Conservation (phyloP, 35 echinoderm and acorn worm species). For the Eucidaris tribuloides region DNA sequence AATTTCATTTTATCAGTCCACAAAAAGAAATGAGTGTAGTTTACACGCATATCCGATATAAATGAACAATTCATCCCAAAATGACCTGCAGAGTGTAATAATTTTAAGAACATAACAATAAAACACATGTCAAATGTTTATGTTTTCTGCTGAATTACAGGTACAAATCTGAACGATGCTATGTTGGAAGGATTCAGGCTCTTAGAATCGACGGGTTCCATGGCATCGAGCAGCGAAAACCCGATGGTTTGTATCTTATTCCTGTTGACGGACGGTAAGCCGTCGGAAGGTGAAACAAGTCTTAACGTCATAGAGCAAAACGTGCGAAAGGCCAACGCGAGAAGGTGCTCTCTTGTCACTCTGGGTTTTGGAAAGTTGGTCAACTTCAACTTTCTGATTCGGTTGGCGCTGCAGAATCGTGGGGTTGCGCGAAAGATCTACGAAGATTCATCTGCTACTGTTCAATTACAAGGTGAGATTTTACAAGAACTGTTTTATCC, state of each 20-base stretch:
- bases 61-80: not conserved
- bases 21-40: no score
- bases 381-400: conserved; percentile 37
- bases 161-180: conserved; percentile 73
- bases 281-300: conserved; percentile 45
- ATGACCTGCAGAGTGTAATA: not conserved
- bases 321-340: not conserved
- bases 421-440: conserved; percentile 77
- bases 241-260: conserved; percentile 67
- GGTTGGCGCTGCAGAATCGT: conserved; percentile 46
- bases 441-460: conserved; percentile 48
- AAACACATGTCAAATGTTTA: not conserved
- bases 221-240: conserved; percentile 9
- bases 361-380: conserved; percentile 63
- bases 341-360: conserved; percentile 48
- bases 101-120: not conserved
- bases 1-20: no score
- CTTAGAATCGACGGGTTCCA: conserved; percentile 30
- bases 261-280: conserved; percentile 85
- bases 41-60: no score
- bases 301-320: conserved; percentile 3
- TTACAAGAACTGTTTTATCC: no score
- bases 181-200: conserved; percentile 40
- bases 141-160: conserved; percentile 24
- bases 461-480: conserved; percentile 73